Conservation (phyloP, 2,888 invertebrate species). For the Gastracanthus pulcherrimus region DNA sequence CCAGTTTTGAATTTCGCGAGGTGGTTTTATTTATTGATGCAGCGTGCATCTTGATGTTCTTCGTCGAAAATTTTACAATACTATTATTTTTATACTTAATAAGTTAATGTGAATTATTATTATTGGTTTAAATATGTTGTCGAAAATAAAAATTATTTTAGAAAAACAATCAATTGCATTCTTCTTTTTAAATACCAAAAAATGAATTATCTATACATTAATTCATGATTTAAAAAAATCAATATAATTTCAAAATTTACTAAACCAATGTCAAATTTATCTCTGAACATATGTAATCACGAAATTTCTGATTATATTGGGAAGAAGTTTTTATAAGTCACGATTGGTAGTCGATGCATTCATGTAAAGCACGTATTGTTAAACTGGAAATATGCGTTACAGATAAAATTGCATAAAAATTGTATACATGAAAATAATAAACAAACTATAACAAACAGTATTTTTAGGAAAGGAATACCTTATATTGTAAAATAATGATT, state of each 20-base stretch:
- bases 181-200: not conserved
- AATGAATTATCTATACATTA: no score
- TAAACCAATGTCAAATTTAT: no score
- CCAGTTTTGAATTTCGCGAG: conserved; percentile 7
- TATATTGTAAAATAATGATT: not conserved
- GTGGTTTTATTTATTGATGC: conserved; percentile 22
- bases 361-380: conserved; percentile 25
- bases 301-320: not conserved
- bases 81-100: conserved; percentile 44
- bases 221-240: no score
- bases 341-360: conserved; percentile 4
- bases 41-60: not conserved
- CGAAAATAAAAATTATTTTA: conserved; percentile 33
- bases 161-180: not conserved
- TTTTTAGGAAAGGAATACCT: no score
- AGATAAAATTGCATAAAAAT: conserved; percentile 37
- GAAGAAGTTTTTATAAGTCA: conserved; percentile 14
- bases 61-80: conserved; percentile 12
- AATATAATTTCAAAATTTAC: not conserved
- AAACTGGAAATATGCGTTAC: conserved; percentile 6
- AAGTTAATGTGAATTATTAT: conserved; percentile 5
- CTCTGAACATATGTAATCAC: no score
- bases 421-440: not conserved
- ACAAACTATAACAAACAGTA: not conserved
- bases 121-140: conserved; percentile 14